phyloP scores from a whole-genome alignment of 2,113 vertebrate genomes.

The Dromiciops gliroides region DNA sequence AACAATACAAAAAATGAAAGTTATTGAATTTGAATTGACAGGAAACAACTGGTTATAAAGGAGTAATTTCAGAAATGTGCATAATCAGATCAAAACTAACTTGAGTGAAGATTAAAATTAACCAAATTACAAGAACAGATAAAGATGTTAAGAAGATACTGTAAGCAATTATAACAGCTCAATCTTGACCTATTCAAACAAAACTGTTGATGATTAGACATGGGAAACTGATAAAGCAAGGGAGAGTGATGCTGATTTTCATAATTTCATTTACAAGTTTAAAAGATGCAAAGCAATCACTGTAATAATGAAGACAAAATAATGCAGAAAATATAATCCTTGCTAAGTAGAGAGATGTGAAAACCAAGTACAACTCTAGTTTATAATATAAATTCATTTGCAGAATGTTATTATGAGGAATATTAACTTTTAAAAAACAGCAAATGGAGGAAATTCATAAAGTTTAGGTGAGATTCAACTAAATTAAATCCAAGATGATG shows the following conservation, averaged over 20 bases:
- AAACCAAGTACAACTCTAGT: background rate
- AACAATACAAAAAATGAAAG: background rate
- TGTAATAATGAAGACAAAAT: background rate
- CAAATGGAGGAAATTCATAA: background rate
- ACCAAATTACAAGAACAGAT: background rate
- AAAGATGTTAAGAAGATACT: background rate
- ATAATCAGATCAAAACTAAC: background rate
- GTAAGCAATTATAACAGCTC: background rate
- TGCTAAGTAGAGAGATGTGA: background rate
- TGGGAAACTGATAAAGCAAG: background rate
- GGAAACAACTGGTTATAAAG: background rate
- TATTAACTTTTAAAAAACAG: background rate
- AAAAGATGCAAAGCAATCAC: background rate
- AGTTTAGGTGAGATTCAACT: background rate
- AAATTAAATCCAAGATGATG: background rate
- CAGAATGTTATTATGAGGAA: background rate
- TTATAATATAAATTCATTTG: background rate
- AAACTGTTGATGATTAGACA: background rate
- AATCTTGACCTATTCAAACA: background rate
- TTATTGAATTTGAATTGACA: background rate
- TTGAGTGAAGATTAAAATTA: background rate
- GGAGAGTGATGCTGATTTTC: background rate
- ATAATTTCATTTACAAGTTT: background rate
- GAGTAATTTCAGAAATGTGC: background rate
- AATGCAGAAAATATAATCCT: background rate